Base-by-base conservation (phyloP, 1,140 invertebrate genomes). In the Thaumetopoea pityocampa region DNA sequence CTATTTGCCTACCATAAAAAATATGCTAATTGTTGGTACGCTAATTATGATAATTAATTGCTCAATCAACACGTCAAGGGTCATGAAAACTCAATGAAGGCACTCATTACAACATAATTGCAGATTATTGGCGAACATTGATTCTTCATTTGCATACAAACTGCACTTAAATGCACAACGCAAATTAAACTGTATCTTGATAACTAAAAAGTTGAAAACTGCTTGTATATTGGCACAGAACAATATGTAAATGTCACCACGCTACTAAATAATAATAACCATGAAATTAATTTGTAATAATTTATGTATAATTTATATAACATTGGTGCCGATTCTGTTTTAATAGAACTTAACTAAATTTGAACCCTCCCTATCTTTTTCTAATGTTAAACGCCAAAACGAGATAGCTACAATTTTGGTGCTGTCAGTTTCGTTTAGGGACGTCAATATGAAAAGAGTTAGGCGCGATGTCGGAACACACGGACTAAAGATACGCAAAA, bases 41-140 rank as follows among this genome's bases (percentile, higher is more conserved):
- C n/a, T n/a, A n/a, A n/a, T n/a, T n/a, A n/a, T 38, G n/a, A 28
- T 40, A 30, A 40, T 20, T 29, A 30, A 40, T 17, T 40, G 37
- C 20, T 18, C 37, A 40, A 40, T 40, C 30, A 40, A 40, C 37
- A 40, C 37, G 18, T 40, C 30, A 30, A 38, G 30, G 37, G 37
- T 19, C 27, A 22, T 40, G 27, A 40, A 40, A 40, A 30, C 12
- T 18, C 15, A n/a, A n/a, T n/a, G n/a, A n/a, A n/a, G n/a, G 16
- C 27, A 19, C 27, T 40, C 18, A 40, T 40, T 30, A 40, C 12
- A 40, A 30, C n/a, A n/a, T 40, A 30, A 40, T 40, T 40, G 30
- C 17, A 19, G 37, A 18, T 40, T 40, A 40, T 40, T 40, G 19
- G 37, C 19, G 30, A 40, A 40, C 37, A 40, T 40, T 40, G 37